Conservation (phyloP, 2,797 vertebrate species). For the Sylvilagus floridanus region DNA sequence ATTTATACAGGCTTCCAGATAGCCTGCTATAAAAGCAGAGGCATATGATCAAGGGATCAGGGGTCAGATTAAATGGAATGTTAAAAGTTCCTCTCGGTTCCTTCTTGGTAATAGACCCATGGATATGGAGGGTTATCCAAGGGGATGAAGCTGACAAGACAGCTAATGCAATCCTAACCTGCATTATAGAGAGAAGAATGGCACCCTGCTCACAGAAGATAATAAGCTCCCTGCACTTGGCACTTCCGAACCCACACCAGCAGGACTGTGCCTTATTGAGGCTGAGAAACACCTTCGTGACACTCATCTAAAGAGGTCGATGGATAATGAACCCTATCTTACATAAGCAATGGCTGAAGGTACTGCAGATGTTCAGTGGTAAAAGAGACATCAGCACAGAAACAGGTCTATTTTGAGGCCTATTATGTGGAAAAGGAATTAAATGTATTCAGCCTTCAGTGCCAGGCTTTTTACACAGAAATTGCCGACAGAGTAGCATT, state of each 20-base stretch:
- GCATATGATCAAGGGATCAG: slow-evolving; percentile 56
- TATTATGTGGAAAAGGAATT: background rate
- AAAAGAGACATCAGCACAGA: slow-evolving; percentile 48
- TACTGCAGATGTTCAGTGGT: background rate
- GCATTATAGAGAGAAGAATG: slow-evolving; percentile 32
- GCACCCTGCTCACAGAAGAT: slow-evolving; percentile 25
- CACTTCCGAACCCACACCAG: background rate
- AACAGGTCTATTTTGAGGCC: background rate
- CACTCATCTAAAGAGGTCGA: background rate
- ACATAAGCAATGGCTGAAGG: background rate
- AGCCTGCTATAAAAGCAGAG: slow-evolving; percentile 45
- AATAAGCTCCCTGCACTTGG: slow-evolving; percentile 49
- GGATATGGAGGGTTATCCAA: slow-evolving; percentile 4
- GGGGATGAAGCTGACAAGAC: slow-evolving; percentile 21
- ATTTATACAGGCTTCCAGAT: slow-evolving; percentile 54
- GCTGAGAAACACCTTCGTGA: background rate
- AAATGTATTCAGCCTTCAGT: slow-evolving; percentile 55
- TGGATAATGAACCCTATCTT: slow-evolving; percentile 23
- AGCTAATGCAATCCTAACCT: background rate
- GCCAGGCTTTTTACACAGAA: slow-evolving; percentile 11
- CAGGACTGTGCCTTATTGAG: background rate
- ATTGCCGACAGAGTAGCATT: slow-evolving; percentile 45
- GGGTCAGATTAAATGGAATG: slow-evolving; percentile 39
- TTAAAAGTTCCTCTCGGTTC: slow-evolving; percentile 56
- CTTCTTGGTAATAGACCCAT: slow-evolving; percentile 28